Evolutionary conservation across 2,888 invertebrate genomes (phyloP).

Genomic region (Sinodicranocentrus sp.): DNA sequence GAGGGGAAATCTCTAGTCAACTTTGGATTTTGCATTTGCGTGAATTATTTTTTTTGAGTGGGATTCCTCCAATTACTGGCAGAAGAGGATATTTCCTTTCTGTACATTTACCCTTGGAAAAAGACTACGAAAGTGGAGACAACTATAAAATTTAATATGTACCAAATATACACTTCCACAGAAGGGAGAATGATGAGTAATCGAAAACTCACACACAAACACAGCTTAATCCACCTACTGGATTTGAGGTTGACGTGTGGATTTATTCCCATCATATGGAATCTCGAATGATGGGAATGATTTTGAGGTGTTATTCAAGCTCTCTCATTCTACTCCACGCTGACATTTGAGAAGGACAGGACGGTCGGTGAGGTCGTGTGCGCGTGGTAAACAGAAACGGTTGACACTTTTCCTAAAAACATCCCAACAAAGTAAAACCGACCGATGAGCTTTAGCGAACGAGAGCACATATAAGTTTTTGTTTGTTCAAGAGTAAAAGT

Average conservation of each 20-base stretch:
- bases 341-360: slow-evolving; percentile 58
- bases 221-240: slow-evolving; percentile 61
- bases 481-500: slow-evolving; percentile 50
- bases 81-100: slow-evolving; percentile 52
- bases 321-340: no score
- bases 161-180: neutral
- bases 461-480: no score
- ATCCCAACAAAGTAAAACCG: no score
- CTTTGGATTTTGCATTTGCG: slow-evolving; percentile 43
- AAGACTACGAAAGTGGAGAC: no score
- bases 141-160: neutral
- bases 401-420: slow-evolving; percentile 39
- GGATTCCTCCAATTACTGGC: slow-evolving; percentile 62
- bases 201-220: slow-evolving; percentile 43
- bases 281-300: slow-evolving; percentile 20
- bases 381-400: slow-evolving; percentile 23
- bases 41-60: slow-evolving; percentile 52
- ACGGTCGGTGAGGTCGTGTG: slow-evolving; percentile 43
- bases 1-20: slow-evolving; percentile 12
- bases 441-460: no score
- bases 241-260: slow-evolving; percentile 60
- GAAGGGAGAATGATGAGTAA: slow-evolving; percentile 20
- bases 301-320: slow-evolving; percentile 47
- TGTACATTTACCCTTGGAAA: neutral
- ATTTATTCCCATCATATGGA: slow-evolving; percentile 55